These are phyloP conservation scores for Ranitomeya variabilis DNA, from an alignment of 2,113 vertebrate genomes.

Conservation along the genomic window DNA sequence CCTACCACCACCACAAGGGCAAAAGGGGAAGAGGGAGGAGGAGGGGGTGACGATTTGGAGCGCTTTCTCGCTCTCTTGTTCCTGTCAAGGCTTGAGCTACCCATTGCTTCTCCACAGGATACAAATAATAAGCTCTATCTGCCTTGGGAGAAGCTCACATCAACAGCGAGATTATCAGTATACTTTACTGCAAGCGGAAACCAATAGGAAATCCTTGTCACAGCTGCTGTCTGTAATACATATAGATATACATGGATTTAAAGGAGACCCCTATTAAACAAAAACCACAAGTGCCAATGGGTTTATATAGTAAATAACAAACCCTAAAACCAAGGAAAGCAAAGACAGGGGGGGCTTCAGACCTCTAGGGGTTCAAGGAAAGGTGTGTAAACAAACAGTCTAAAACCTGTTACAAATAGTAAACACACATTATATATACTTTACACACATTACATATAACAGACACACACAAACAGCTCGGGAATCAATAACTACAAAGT, in stretches of 20 bases:
- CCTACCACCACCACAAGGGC: conserved; percentile 27
- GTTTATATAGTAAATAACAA: background rate
- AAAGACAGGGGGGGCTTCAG: background rate
- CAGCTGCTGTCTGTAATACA: conserved; percentile 62
- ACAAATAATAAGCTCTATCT: conserved; percentile 60
- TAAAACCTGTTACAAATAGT: background rate
- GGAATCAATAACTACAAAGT: background rate
- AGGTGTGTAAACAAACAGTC: background rate
- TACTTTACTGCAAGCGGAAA: conserved; percentile 76
- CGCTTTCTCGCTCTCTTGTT: background rate
- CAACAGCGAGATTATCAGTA: conserved; percentile 71
- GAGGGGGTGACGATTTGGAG: background rate
- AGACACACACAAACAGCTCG: background rate
- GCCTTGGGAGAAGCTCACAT: conserved; percentile 61
- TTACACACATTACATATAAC: background rate
- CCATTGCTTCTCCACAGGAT: conserved; percentile 37
- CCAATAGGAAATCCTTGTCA: conserved; percentile 76
- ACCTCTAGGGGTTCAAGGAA: background rate
- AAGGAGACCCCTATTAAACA: background rate
- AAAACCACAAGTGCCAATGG: background rate
- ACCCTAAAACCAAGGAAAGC: background rate
- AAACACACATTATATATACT: background rate
- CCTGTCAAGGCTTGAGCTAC: background rate
- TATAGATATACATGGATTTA: background rate
- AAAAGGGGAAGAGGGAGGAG: conserved; percentile 10